A percentile compares a stretch with the other conserved stretches of the same genome.
phyloP scores from a whole-genome alignment of 2,797 vertebrate species.

The Melanotaenia boesemani region DNA sequence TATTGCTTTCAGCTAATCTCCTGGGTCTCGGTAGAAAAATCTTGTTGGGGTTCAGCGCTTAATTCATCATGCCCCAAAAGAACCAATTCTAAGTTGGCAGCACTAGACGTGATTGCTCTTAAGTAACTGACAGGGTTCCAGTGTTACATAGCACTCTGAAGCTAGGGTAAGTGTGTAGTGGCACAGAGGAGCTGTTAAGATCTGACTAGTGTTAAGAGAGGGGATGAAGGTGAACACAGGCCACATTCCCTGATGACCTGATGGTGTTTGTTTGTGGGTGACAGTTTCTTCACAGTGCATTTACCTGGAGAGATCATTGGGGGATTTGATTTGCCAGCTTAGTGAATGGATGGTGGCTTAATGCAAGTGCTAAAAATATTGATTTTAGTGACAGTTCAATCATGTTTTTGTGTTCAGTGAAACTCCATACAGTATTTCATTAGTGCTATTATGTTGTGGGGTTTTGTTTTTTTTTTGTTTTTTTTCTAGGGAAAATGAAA shows the following conservation, averaged over 20 bases:
- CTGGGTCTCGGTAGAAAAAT: slow-evolving; percentile 30
- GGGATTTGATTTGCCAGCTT: slow-evolving; percentile 45
- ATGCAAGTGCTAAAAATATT: slow-evolving; percentile 34
- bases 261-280: slow-evolving; percentile 5
- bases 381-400: slow-evolving; percentile 52
- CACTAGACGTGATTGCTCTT: slow-evolving; percentile 60
- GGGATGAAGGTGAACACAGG: slow-evolving; percentile 14
- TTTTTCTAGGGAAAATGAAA: no score
- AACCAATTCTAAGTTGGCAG: slow-evolving; percentile 45
- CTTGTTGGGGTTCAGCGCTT: slow-evolving; percentile 20
- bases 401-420: slow-evolving; percentile 24
- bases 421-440: slow-evolving; percentile 16
- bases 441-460: not conserved
- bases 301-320: slow-evolving; percentile 44
- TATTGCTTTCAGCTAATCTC: slow-evolving; percentile 33
- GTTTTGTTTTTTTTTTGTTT: not conserved
- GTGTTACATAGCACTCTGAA: slow-evolving; percentile 31
- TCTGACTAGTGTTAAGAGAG: slow-evolving; percentile 20
- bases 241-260: slow-evolving; percentile 15
- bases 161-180: slow-evolving; percentile 35
- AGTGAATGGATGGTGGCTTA: slow-evolving; percentile 21
- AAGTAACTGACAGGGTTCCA: slow-evolving; percentile 52
- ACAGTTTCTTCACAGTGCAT: not conserved
- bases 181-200: slow-evolving; percentile 37
- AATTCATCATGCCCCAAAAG: slow-evolving; percentile 38